Evolutionary conservation across 2,797 vertebrate species (phyloP), one percentile per base, ranked within the genome.

Genomic region (Molossus alvarezi): DNA sequence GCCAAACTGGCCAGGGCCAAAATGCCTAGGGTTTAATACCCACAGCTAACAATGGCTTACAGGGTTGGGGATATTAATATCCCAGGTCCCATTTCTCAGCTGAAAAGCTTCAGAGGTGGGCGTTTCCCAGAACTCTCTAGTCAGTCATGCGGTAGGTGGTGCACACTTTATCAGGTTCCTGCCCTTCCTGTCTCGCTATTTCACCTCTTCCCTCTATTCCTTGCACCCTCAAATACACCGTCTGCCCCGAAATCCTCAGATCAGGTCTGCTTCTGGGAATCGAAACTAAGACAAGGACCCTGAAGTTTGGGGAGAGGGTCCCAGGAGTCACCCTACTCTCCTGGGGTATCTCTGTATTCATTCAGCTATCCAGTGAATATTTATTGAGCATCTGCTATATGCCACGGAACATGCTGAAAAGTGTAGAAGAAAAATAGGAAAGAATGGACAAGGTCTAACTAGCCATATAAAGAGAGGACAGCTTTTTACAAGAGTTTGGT

Each of bases 111-210:
- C 33, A 14, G 62, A 65, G 5, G 23, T 23, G 18, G 17, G 7
- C 10, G 27, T 23, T 55, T 41, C 58, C 62, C 23, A 5, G 33
- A 79, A 17, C 10, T 69, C 72, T 55, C 55, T 20, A 15, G 14
- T 2, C 1, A 12, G 27, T 79, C 62, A n/a, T 4, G 0, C 12
- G 51, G 45, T 6, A 9, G 37, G 20, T 48, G 64, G 51, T 3
- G 17, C 25, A 21, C 9, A 1, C 6, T 1, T 13, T 6, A 10
- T 23, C 41, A 9, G 15, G 5, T 41, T 17, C 29, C 9, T 7
- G 17, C 72, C 37, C 45, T 33, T 37, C 27, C 83, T 2, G 7
- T 13, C 12, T 58, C 27, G 10, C 33, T 5, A 15, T 21, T 11
- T 3, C 37, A 17, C 29, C 58, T 53, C n/a, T 53, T 60, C 25